Base-by-base conservation (phyloP, 2,888 invertebrate species). In the Lapara coniferarum region DNA sequence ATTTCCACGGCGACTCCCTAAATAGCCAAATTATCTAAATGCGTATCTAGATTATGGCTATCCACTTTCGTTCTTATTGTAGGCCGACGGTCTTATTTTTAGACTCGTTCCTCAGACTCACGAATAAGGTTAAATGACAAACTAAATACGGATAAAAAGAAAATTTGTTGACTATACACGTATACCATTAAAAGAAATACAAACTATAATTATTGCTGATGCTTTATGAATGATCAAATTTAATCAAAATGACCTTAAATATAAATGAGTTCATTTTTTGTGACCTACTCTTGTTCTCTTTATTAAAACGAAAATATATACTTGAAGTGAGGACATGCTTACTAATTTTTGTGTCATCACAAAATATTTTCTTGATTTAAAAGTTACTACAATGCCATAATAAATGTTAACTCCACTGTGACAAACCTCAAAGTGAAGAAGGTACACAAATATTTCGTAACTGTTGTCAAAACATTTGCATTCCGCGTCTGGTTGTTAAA, bases 11-110 rank as follows among this genome's bases (percentile, higher is more conserved):
- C 66, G 49, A 63, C 56, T 69, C 58, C 58, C 68, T 30, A 66
- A 66, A 57, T 14, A 49, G 57, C 51, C 57, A 44, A 58, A 66
- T 69, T 69, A 69, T 69, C 69, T 69, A 66, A 69, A 66, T 37
- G 66, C n/a, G 57, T 67, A 69, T 69, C 66, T 58, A 66, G 37
- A 69, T 66, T 52, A 66, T 57, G 52, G 66, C 69, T 52, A 57
- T 69, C 51, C 69, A 14, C 58, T 66, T 66, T 69, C 58, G 6
- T 56, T 58, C 66, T 66, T 66, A 53, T 66, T 69, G 58, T 57
- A 14, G 16, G 52, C 49, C 14, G 66, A 56, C 46, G 51, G 30
- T 10, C 16, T 58, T 66, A 69, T 69, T 53, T 56, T 68, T 30
- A 44, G 44, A 66, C 37, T 37, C 14, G 51, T 0, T 14, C 25